Evolutionary conservation across 2,797 vertebrate genomes (phyloP), one percentile per base, ranked within the genome.

Genomic region (Urophycis tenuis): DNA sequence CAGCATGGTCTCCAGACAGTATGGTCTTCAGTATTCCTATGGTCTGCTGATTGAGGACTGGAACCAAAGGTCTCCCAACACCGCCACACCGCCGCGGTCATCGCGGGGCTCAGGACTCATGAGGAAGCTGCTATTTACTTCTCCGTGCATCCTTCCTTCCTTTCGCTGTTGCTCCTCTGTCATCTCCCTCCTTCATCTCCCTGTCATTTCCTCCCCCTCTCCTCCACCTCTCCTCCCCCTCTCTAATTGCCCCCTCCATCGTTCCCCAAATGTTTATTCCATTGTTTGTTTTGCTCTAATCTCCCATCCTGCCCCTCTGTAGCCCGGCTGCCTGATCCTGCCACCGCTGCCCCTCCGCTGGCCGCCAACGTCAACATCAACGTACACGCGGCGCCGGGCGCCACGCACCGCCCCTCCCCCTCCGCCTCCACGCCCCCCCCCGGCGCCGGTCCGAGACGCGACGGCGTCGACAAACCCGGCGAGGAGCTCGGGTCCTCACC

Each of bases 251-350:
- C 32, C 32, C 30, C 31, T 71, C 15, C 5, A 17, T 25, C 1
- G 14, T 22, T 71, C 15, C 9, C 30, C 70, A 32, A 14, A 5
- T 33, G 30, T 35, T 60, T 34, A 53, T n/a, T 29, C 25, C 10
- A 29, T 67, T 67, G 6, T 73, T 49, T 25, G 33, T 30, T 76
- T 75, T 79, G 22, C 41, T 19, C 30, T 17, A 17, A 25, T 34
- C 17, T 7, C 29, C 32, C 1, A 69, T 19, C 19, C 74, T 80
- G 19, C 76, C 31, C n/a, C n/a, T n/a, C 74, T 22, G 25, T 82
- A 90, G 87, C 79, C 49, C 75, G 85, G 75, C 80, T 79, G 0
- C 84, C 83, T n/a, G 90, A 91, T n/a, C 80, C 80, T 0, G 81
- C 89, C 0, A 80, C 83, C 0, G 8, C 4, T 8, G 75, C 29